Conservation (phyloP, 2,888 invertebrate species). For the Melangyna quadrimaculata region DNA sequence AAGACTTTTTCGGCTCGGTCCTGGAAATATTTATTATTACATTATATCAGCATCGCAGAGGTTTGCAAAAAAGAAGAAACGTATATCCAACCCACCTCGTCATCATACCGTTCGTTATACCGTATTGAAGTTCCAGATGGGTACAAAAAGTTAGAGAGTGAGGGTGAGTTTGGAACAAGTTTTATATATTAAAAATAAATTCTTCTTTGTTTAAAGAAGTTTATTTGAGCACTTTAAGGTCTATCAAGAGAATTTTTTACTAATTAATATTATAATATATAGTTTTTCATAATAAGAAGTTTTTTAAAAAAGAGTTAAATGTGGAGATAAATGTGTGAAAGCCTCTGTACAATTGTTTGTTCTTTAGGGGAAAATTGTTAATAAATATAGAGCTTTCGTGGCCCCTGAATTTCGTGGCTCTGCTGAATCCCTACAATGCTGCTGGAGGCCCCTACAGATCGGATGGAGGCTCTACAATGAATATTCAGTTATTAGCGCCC, state of each 20-base stretch:
- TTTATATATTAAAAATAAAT: not conserved
- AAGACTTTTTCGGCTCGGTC: constrained; percentile 74
- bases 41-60: constrained; percentile 67
- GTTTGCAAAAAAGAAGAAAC: constrained; percentile 27
- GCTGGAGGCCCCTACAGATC: no score
- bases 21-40: constrained; percentile 71
- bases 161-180: not conserved
- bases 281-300: no score
- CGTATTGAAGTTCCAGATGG: constrained; percentile 32
- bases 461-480: no score
- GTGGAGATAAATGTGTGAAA: no score
- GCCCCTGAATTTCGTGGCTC: no score
- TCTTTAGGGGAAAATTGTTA: no score
- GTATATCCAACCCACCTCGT: constrained; percentile 39
- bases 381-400: no score
- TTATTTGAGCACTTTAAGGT: not conserved
- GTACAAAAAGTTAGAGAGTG: not conserved
- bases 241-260: not conserved
- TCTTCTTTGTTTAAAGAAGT: not conserved
- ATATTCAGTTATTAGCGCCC: no score
- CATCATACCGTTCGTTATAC: not conserved
- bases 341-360: no score
- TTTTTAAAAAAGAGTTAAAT: no score
- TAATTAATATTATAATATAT: no score
- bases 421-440: no score